A percentile compares a stretch with the other conserved stretches of the same genome.
Conservation (phyloP, 2,113 vertebrate genomes). For the Ictalurus furcatus region DNA sequence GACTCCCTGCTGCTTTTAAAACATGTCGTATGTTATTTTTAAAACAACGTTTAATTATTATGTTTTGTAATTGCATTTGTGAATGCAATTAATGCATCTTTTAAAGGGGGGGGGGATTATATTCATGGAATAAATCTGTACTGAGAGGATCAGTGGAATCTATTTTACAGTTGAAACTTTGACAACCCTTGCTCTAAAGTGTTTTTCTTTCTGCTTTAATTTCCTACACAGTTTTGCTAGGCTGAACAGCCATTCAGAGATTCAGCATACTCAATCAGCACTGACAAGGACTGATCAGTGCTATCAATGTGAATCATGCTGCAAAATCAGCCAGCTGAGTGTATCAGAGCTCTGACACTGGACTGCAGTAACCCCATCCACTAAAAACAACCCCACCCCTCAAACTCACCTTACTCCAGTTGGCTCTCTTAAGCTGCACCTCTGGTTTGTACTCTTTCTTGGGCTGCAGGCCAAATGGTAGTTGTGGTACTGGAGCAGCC, state of each 20-base stretch:
- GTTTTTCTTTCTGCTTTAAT: neutral
- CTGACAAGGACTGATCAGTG: neutral
- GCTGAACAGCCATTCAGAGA: neutral
- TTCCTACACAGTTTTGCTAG: neutral
- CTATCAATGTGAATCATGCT: neutral
- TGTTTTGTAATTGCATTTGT: neutral
- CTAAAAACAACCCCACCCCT: neutral
- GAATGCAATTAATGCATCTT: neutral
- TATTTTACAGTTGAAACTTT: neutral
- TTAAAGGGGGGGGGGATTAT: neutral
- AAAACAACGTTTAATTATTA: neutral
- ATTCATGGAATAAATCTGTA: neutral
- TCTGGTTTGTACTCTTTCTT: constrained; percentile 85
- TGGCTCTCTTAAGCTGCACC: constrained; percentile 78
- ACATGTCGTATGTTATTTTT: neutral
- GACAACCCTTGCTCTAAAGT: neutral
- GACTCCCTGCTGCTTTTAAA: neutral
- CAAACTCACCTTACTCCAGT: constrained; percentile 83
- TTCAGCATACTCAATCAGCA: neutral
- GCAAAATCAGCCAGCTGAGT: neutral
- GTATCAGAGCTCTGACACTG: neutral
- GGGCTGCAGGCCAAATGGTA: constrained; percentile 78
- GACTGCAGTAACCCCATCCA: neutral
- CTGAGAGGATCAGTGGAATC: neutral
- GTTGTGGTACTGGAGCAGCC: constrained; percentile 53